These are phyloP conservation scores for Lycia hirtaria DNA, from an alignment of 2,888 invertebrate genomes.

Conservation along the genomic window DNA sequence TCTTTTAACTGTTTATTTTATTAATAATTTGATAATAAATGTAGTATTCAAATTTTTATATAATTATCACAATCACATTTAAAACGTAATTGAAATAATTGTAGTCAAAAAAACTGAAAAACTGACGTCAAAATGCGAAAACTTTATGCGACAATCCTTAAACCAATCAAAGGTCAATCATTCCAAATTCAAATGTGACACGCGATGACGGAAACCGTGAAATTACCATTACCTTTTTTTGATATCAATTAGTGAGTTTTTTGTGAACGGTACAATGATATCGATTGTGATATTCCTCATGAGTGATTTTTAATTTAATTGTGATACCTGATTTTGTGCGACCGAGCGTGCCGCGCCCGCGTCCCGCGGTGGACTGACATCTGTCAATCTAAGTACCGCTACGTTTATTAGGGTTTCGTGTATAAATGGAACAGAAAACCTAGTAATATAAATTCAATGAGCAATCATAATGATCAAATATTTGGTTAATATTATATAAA, in stretches of 20 bases:
- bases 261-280: slow-evolving; percentile 63
- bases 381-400: slow-evolving; percentile 79
- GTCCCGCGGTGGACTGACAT: slow-evolving; percentile 67
- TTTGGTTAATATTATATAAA: too few relatives aligned
- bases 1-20: neutral
- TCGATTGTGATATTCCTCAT: slow-evolving; percentile 66
- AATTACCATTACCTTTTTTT: slow-evolving; percentile 29
- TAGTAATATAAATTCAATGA: too few relatives aligned
- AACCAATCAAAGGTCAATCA: slow-evolving; percentile 29
- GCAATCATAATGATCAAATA: too few relatives aligned
- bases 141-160: slow-evolving; percentile 1
- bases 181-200: slow-evolving; percentile 39
- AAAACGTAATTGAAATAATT: slow-evolving; percentile 7
- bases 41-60: too few relatives aligned
- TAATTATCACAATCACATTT: too few relatives aligned
- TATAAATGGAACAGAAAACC: slow-evolving; percentile 10
- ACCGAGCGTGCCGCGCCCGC: slow-evolving; percentile 66
- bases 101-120: too few relatives aligned
- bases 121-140: too few relatives aligned
- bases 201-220: slow-evolving; percentile 43
- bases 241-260: slow-evolving; percentile 34
- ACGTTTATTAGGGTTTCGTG: slow-evolving; percentile 52
- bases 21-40: too few relatives aligned
- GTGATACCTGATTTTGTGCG: slow-evolving; percentile 82
- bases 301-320: slow-evolving; percentile 85